Evolutionary conservation across 35 echinoderm and acorn worm genomes (phyloP), one percentile per base, ranked within the genome.

Genomic region (Holothuria glaberrima): DNA sequence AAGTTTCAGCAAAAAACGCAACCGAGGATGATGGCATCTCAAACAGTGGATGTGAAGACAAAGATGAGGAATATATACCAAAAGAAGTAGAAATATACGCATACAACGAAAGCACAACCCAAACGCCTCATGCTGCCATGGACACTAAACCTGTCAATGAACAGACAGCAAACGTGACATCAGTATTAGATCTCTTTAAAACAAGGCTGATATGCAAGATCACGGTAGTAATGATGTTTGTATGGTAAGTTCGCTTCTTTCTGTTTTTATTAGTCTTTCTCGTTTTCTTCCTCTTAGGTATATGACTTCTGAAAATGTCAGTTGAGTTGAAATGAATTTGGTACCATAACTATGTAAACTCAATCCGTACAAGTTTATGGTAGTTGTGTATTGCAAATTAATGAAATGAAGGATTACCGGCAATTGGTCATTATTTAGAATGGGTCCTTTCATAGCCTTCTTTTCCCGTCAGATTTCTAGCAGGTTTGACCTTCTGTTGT

Each of bases 141-240:
- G 46, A 71, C 6, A 28, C 25, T 48, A 58, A 25, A 71, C 5
- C 1, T 27, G 28, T 46, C 4, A 79, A 48, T 9, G 71, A 89
- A 62, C 30, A 29, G 41, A 34, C 60, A 31, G 44, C 24, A 34
- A 45, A 45, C 5, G 13, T 17, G 27, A 62, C 66, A 21, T 45
- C 48, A 4, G 77, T 90, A 18, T 33, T 78, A 7, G 88, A 90
- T 81, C 68, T 90, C 0, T 90, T 79, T 50, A 90, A 90, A 67
- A 63, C 71, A 10, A 32, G 21, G 80, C 19, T 54, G 20, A 64
- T 90, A 41, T 56, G 46, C 22, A 90, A 90, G 57, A 90, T 90
- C 20, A 90, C 88, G 13, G 58, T 80, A n/a, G 16, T 90, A n/a
- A 90, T 90, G 88, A 81, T 81, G 74, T 90, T 80, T 90, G 68